Conservation (phyloP, 1,140 invertebrate species). For the Scaptomyza pallida region DNA sequence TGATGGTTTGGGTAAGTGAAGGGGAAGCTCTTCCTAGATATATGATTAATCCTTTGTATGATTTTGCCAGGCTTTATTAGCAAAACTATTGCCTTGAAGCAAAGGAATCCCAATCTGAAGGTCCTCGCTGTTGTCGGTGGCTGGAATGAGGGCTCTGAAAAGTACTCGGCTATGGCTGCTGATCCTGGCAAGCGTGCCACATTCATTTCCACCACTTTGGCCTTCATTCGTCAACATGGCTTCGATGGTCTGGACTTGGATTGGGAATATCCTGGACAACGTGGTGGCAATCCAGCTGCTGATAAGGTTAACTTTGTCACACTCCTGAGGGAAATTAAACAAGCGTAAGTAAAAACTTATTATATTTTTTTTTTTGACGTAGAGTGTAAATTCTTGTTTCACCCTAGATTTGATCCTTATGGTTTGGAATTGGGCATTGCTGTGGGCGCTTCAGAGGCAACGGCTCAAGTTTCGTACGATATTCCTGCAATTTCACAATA, state of each 20-base stretch:
- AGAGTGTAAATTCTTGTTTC: too few species aligned
- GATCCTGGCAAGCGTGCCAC: constrained; percentile 78
- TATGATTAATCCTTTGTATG: too few species aligned
- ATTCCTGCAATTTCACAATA: constrained; percentile 85
- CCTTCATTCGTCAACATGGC: constrained; percentile 85
- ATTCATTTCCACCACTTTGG: constrained; percentile 85
- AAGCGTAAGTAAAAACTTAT: constrained; percentile 84
- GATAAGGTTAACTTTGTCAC: constrained; percentile 85
- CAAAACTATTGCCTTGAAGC: constrained; percentile 83
- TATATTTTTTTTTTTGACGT: too few species aligned
- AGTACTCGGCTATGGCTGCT: constrained; percentile 86
- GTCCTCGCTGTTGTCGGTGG: constrained; percentile 90
- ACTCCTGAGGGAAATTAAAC: constrained; percentile 85
- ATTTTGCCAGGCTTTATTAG: constrained; percentile 49
- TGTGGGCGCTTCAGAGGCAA: constrained; percentile 85
- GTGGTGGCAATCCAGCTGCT: constrained; percentile 84
- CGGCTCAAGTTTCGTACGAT: constrained; percentile 86
- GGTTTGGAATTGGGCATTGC: constrained; percentile 87
- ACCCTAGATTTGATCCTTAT: constrained; percentile 68
- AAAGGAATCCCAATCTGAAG: constrained; percentile 87
- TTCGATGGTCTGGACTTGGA: constrained; percentile 89
- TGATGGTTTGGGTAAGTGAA: constrained; percentile 64
- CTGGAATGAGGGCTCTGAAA: constrained; percentile 88
- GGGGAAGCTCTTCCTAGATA: too few species aligned
- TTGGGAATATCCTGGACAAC: constrained; percentile 87